Evolutionary conservation across 1,140 invertebrate species (phyloP).

Genomic region (Fopius arisanus): DNA sequence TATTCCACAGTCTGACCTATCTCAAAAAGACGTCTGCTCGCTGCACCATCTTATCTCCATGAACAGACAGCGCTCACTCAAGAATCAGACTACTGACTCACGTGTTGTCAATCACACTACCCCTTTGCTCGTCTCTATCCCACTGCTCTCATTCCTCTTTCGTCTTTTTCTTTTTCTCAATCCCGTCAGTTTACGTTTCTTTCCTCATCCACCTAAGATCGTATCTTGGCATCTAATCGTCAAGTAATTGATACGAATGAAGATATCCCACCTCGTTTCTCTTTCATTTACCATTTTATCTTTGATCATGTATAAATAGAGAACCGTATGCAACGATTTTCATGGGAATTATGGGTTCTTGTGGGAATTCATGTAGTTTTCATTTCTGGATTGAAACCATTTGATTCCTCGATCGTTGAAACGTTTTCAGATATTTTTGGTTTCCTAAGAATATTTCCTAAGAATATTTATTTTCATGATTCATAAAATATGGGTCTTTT

Average conservation of each 20-base stretch:
- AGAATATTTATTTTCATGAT: too few relatives aligned
- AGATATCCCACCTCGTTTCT: slow-evolving; percentile 55
- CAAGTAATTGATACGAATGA: slow-evolving; percentile 66
- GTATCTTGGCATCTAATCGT: slow-evolving; percentile 65
- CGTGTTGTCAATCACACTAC: slow-evolving; percentile 61
- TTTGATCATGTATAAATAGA: neutral
- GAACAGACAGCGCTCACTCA: slow-evolving; percentile 63
- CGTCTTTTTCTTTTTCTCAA: slow-evolving; percentile 35
- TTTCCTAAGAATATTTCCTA: too few relatives aligned
- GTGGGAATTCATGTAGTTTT: too few relatives aligned
- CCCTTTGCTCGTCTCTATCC: slow-evolving; percentile 39
- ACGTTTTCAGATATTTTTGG: too few relatives aligned
- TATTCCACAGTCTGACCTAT: slow-evolving; percentile 49
- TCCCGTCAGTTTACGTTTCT: slow-evolving; percentile 18
- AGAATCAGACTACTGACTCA: slow-evolving; percentile 53
- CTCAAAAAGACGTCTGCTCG: neutral
- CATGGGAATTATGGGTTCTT: too few relatives aligned
- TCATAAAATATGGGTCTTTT: too few relatives aligned
- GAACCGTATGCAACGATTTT: too few relatives aligned
- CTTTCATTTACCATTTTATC: neutral
- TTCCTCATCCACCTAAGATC: slow-evolving; percentile 28
- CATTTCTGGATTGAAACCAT: too few relatives aligned
- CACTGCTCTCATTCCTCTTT: slow-evolving; percentile 33
- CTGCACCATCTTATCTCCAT: slow-evolving; percentile 56
- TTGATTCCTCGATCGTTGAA: too few relatives aligned